Base-by-base conservation (phyloP, 2,113 vertebrate genomes). In the Ailurus styani region DNA sequence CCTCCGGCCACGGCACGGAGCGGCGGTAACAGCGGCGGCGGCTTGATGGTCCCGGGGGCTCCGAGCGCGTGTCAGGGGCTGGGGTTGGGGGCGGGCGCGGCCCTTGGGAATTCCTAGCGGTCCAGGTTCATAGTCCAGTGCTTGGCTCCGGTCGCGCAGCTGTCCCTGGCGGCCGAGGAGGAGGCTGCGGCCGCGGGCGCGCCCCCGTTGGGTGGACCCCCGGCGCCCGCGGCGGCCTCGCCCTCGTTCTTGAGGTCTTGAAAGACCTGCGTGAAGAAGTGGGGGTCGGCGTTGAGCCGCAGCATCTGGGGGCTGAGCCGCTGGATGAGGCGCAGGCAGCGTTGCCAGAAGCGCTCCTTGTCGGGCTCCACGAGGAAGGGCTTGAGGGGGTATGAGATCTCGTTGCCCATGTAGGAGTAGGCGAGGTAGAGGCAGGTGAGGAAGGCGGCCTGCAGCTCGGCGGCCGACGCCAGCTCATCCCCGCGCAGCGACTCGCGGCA, bases 341-440 rank as follows among this genome's bases (percentile, higher is more conserved):
- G 99, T 86, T 99, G 99, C 99, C 99, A 99, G 98, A 99, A 99
- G 95, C 99, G 99, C 96, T 99, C 99, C 98, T 99, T 99, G 98
- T 99, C 99, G 72, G 99, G 97, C 90, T 99, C 99, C 98, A 99
- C 99, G 94, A 99, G 99, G 98, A 99, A 99, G 89, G 99, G 99
- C 98, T 99, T 99, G 96, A 99, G 99, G 1, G 99, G 99, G 98
- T 99, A 99, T 62, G 99, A 99, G 98, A 99, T 99, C 98, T 99
- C 99, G 97, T 99, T 99, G 98, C 99, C 99, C 99, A 99, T 99
- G 98, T 99, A 99, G 85, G 99, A 99, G 98, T 99, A 99, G 97
- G 99, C 99, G 95, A 99, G 99, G 99, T 99, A 99, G 95, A 99
- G 99, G 98, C 99, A 99, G 95, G 99, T 99, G 98, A 99, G 99